phyloP scores from a whole-genome alignment of 2,888 invertebrate species.

The Drosophila demipolita region DNA sequence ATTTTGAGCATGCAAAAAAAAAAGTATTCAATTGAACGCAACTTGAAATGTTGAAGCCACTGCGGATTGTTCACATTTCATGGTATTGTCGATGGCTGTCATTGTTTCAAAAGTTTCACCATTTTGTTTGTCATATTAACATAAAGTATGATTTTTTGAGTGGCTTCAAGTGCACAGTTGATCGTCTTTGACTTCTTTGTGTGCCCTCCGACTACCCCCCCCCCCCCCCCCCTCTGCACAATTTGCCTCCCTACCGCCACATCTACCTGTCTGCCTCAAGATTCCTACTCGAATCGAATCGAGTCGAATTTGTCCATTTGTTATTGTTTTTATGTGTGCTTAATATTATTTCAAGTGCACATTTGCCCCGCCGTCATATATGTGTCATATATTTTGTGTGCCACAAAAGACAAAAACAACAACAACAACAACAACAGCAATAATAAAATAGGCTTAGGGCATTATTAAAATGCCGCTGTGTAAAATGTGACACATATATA shows the following conservation, averaged over 20 bases:
- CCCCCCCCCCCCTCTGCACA: not conserved
- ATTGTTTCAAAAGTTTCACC: conserved; percentile 66
- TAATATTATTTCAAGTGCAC: conserved; percentile 72
- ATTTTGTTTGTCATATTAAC: conserved; percentile 80
- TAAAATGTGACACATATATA: conserved; percentile 66
- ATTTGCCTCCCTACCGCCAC: not conserved
- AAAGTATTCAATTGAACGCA: conserved; percentile 47
- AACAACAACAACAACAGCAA: not conserved
- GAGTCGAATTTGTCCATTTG: conserved; percentile 49
- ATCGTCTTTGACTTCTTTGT: conserved; percentile 29
- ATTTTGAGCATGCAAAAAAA: conserved; percentile 19
- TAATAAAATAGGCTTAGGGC: conserved; percentile 34
- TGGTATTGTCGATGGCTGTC: conserved; percentile 30
- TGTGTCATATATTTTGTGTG: conserved; percentile 53
- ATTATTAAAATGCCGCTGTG: conserved; percentile 49
- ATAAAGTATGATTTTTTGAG: conserved; percentile 78
- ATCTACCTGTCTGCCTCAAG: conserved; percentile 1
- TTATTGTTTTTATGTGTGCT: conserved; percentile 58
- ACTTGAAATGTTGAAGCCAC: conserved; percentile 36
- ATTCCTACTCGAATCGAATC: not conserved
- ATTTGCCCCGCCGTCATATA: conserved; percentile 48
- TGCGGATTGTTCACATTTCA: conserved; percentile 42
- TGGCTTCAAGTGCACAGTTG: conserved; percentile 55
- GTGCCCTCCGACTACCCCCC: not conserved
- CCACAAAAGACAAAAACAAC: conserved; percentile 7